phyloP scores from a whole-genome alignment of 2,888 invertebrate genomes.

The Pammene aurita region DNA sequence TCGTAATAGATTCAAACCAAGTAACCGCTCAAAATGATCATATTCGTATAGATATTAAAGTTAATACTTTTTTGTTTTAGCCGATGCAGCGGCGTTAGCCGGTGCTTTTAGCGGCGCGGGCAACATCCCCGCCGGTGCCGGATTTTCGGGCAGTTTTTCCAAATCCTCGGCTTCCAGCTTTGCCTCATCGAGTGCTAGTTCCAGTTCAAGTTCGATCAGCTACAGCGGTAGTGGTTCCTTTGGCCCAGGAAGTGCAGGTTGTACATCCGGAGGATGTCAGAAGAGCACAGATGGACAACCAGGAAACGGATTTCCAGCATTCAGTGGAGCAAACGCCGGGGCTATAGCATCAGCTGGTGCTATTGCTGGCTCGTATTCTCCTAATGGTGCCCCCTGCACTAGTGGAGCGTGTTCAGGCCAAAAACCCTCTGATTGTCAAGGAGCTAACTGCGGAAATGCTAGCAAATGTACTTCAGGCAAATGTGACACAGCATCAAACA shows the following conservation, averaged over 20 bases:
- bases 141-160: slow-evolving; percentile 75
- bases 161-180: slow-evolving; percentile 73
- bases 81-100: slow-evolving; percentile 62
- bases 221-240: slow-evolving; percentile 57
- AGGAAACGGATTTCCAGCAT: slow-evolving; percentile 38
- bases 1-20: no score
- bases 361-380: slow-evolving; percentile 42
- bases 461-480: slow-evolving; percentile 53
- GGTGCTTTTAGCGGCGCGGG: slow-evolving; percentile 58
- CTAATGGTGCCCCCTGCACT: slow-evolving; percentile 44
- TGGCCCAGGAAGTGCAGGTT: slow-evolving; percentile 47
- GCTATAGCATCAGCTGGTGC: slow-evolving; percentile 48
- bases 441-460: slow-evolving; percentile 53
- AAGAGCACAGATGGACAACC: slow-evolving; percentile 31
- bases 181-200: slow-evolving; percentile 72
- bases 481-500: slow-evolving; percentile 30
- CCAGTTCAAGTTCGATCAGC: slow-evolving; percentile 71
- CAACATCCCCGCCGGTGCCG: slow-evolving; percentile 57
- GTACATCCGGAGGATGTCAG: slow-evolving; percentile 47
- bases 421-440: slow-evolving; percentile 53
- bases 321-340: slow-evolving; percentile 47
- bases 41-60: background rate
- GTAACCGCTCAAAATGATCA: no score
- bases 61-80: slow-evolving; percentile 49
- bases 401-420: slow-evolving; percentile 47